Percentiles rank a stretch among this genome's conserved stretches.
These are phyloP conservation scores for Polydesmus complanatus DNA, from an alignment of 2,888 invertebrate species.

Conservation along the genomic window DNA sequence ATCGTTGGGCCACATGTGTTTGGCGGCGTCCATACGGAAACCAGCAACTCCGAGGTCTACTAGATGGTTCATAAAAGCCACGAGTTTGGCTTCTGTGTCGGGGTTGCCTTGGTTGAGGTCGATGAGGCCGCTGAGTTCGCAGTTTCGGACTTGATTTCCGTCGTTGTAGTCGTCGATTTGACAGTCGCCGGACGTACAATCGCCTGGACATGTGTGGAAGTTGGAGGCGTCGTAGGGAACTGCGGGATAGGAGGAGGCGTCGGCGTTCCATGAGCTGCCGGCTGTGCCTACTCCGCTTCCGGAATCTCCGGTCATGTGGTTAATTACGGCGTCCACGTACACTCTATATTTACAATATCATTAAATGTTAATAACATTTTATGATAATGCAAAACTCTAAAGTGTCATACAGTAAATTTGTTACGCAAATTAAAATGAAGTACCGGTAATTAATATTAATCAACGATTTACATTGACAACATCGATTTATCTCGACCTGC, in stretches of 20 bases:
- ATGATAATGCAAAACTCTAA: not conserved
- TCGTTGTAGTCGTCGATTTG: conserved; percentile 51
- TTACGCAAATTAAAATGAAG: no score
- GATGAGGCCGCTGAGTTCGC: conserved; percentile 53
- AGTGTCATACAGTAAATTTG: no score
- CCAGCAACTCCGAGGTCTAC: conserved; percentile 66
- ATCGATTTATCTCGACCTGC: no score
- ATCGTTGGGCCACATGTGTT: conserved; percentile 51
- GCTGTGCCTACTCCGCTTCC: conserved; percentile 45
- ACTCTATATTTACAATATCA: no score
- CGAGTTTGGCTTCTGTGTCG: conserved; percentile 49
- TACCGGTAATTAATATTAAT: no score
- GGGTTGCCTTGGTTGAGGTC: conserved; percentile 57
- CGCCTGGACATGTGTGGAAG: conserved; percentile 39
- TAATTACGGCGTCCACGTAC: conserved; percentile 62
- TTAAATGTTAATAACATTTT: not conserved
- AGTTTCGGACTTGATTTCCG: conserved; percentile 50
- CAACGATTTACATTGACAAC: no score
- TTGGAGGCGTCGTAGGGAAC: conserved; percentile 52
- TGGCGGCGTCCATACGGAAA: no score
- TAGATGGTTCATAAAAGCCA: conserved; percentile 49
- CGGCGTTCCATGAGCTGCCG: conserved; percentile 39
- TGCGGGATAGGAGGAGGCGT: conserved; percentile 40
- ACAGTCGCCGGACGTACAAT: conserved; percentile 36
- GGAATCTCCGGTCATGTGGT: conserved; percentile 62